Conservation (phyloP, 2,888 invertebrate genomes). For the Heliconius ethilla region DNA sequence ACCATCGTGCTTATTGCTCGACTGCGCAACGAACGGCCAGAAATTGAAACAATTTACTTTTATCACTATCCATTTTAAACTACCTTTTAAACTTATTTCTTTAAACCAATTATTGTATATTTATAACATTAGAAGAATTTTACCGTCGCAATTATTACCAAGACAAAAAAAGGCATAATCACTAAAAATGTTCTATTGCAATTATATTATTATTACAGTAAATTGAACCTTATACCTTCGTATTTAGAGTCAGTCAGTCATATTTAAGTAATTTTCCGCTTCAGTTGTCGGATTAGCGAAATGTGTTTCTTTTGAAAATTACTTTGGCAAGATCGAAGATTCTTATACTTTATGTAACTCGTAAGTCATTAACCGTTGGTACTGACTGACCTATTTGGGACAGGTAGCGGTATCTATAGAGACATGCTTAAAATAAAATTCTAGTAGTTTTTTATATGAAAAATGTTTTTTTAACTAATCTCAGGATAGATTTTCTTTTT, state of each 20-base stretch:
- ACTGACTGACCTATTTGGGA: not conserved
- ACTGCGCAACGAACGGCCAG: no score
- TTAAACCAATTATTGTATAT: not conserved
- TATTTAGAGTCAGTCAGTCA: not conserved
- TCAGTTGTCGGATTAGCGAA: constrained; percentile 12
- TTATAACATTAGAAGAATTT: constrained; percentile 2
- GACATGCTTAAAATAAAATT: not conserved
- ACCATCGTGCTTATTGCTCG: no score
- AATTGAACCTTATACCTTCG: not conserved
- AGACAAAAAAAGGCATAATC: not conserved
- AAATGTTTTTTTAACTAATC: not conserved
- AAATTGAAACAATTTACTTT: not conserved
- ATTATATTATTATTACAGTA: not conserved
- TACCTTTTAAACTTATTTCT: not conserved
- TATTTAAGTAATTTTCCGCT: constrained; percentile 8
- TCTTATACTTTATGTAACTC: constrained; percentile 7
- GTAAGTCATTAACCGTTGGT: constrained; percentile 16
- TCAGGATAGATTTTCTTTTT: not conserved
- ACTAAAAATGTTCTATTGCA: not conserved
- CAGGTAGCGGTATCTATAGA: not conserved
- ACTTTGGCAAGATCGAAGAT: constrained; percentile 20
- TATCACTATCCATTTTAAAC: not conserved
- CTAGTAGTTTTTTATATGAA: not conserved
- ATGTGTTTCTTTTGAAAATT: constrained; percentile 14
- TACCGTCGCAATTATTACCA: not conserved